Base-by-base conservation (phyloP, 2,113 vertebrate species). In the Ranitomeya imitator region DNA sequence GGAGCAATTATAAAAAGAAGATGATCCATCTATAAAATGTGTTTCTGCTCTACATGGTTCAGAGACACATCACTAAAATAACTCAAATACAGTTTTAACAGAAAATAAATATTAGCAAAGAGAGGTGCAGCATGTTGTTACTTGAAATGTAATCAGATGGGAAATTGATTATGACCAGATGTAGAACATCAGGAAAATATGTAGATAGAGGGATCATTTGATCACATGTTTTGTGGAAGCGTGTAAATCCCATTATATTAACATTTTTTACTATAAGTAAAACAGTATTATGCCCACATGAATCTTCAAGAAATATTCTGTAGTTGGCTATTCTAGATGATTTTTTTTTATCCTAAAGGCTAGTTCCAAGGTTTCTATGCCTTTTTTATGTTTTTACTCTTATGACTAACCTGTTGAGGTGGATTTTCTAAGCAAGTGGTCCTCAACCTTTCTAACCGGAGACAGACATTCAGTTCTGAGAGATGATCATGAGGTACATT, bases 101-200 rank as follows among this genome's bases (percentile, higher is more conserved):
- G 73, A 76, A 76, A 21, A 76, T 76, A 76, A 76, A 76, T 76
- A 76, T 76, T 51, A 76, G 45, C 73, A 76, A 76, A 76, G 73
- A 76, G 21, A 76, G 73, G 73, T 76, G 45, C 73, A 76, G 73
- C 73, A 21, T 52, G 73, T 52, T 76, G 73, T 51, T 52, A 45
- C 16, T 45, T 76, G 73, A 76, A 76, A 52, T 76, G 37, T 76
- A 76, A 76, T 76, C 52, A 76, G 51, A 52, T 76, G 73, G 23
- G 73, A 76, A 52, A 52, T 6, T 76, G 73, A 76, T 51, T 76
- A 19, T 76, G 21, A 76, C 73, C 73, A 76, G 73, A 76, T 76
- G 73, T 51, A 21, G 45, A 52, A 51, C 18, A 15, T 51, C 51
- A 76, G 51, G 1, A 76, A 21, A 76, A 12, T 76, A 37, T 37